A percentile compares a stretch with the other conserved stretches of the same genome.
phyloP scores from a whole-genome alignment of 2,888 invertebrate species.

The Meloe dianella region DNA sequence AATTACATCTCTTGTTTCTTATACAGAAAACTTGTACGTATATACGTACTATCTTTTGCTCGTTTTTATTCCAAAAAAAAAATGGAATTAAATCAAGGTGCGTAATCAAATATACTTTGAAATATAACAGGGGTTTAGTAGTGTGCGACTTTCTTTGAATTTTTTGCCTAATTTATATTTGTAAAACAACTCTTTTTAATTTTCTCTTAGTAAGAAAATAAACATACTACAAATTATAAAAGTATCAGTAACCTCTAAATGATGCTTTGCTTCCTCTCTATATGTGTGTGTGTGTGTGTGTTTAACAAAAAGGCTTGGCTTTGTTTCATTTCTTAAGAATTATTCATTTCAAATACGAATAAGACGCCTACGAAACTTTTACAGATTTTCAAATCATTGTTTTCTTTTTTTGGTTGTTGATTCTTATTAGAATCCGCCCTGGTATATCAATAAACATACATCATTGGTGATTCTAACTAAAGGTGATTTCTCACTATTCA shows the following conservation, averaged over 20 bases:
- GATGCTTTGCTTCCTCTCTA: not conserved
- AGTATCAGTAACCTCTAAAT: not conserved
- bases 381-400: not conserved
- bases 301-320: not conserved
- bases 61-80: not conserved
- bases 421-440: not conserved
- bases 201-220: not conserved
- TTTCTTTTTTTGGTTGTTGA: not conserved
- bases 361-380: not conserved
- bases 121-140: not conserved
- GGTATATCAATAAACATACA: not conserved
- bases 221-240: not conserved
- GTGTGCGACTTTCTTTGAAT: not conserved
- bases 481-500: no score
- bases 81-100: not conserved
- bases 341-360: constrained; percentile 2
- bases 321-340: constrained; percentile 2
- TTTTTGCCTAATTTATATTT: not conserved
- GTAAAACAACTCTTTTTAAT: not conserved
- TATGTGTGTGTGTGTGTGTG: not conserved
- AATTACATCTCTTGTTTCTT: constrained; percentile 30
- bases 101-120: not conserved
- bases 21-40: not conserved
- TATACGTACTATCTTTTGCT: not conserved
- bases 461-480: no score